Evolutionary conservation across 2,113 vertebrate genomes (phyloP).

Genomic region (Tichodroma muraria): DNA sequence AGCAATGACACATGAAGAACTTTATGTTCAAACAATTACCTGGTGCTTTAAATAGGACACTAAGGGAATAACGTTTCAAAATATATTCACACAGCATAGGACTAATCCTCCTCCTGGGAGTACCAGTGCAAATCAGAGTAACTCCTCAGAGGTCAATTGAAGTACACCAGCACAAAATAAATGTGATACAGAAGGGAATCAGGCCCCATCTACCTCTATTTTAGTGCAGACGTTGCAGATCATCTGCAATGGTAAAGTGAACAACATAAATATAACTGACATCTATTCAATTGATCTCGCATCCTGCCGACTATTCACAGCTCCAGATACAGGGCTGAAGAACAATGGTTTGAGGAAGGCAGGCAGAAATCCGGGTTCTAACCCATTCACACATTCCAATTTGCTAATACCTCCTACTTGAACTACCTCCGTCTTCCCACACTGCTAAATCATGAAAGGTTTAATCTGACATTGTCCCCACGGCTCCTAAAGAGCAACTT

Average conservation of each 20-base stretch:
- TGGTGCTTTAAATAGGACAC: slow-evolving; percentile 27
- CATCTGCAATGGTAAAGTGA: slow-evolving; percentile 15
- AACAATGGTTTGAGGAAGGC: slow-evolving; percentile 32
- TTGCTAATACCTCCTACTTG: neutral
- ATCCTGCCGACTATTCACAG: slow-evolving; percentile 24
- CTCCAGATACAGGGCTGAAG: slow-evolving; percentile 2
- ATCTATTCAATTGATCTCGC: slow-evolving; percentile 23
- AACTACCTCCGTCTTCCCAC: neutral
- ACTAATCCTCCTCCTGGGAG: slow-evolving; percentile 3
- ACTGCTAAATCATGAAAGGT: neutral
- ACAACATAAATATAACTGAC: slow-evolving; percentile 23
- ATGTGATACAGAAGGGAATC: neutral
- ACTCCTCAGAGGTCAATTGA: slow-evolving; percentile 4
- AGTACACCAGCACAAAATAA: neutral
- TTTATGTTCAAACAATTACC: neutral
- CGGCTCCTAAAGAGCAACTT: neutral
- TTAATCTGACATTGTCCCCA: neutral
- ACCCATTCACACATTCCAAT: neutral
- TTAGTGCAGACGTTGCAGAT: slow-evolving; percentile 32
- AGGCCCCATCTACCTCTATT: neutral
- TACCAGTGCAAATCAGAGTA: neutral
- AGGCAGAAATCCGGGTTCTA: slow-evolving; percentile 13
- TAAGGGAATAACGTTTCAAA: slow-evolving; percentile 2
- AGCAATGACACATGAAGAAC: slow-evolving; percentile 37
- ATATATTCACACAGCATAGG: neutral